phyloP scores from a whole-genome alignment of 2,888 invertebrate species.

The Eilema caniola region DNA sequence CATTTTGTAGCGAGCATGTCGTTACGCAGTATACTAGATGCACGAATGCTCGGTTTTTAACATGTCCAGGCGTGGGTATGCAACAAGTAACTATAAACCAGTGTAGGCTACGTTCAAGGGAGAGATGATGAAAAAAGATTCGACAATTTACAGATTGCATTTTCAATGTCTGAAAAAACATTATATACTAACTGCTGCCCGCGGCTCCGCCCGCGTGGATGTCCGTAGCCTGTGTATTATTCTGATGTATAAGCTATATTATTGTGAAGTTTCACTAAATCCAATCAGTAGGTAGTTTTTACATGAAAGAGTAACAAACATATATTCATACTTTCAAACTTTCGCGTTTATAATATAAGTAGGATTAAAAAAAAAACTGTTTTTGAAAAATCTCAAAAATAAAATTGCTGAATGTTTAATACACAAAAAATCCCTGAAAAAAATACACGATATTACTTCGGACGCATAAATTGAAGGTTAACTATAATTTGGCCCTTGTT shows the following conservation, averaged over 20 bases:
- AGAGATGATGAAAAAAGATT: background rate
- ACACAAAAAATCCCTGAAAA: background rate
- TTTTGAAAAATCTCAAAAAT: background rate
- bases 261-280: no score
- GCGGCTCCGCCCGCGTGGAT: no score
- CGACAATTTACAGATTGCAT: background rate
- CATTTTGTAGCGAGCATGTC: background rate
- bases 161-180: no score
- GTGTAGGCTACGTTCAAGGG: background rate
- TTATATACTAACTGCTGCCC: no score
- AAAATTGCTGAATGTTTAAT: background rate
- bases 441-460: background rate
- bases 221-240: no score
- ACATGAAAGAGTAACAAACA: no score
- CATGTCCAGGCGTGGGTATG: background rate
- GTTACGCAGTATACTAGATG: background rate
- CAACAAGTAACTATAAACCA: background rate
- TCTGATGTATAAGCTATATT: no score
- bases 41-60: background rate
- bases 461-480: slow-evolving; percentile 3
- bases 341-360: no score
- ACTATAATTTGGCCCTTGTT: slow-evolving; percentile 28
- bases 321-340: no score
- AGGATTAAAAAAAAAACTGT: no score
- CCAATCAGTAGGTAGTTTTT: no score